Conservation (phyloP, 2,113 vertebrate genomes). For the Platysternon megacephalum region DNA sequence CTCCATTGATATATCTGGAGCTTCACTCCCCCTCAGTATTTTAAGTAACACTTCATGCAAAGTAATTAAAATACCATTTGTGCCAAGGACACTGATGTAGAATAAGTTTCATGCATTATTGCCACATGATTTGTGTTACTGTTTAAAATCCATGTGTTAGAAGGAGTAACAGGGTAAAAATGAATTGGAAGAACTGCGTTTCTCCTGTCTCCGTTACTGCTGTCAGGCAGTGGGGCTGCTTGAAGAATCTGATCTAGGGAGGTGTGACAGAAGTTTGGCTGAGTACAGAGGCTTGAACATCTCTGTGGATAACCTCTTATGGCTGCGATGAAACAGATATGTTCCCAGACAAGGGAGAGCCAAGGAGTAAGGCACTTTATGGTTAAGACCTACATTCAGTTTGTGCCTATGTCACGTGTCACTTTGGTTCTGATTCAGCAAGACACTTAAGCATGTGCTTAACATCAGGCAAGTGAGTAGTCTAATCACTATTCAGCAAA, state of each 20-base stretch:
- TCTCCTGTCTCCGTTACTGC: not conserved
- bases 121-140: fast-evolving
- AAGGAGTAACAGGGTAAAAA: not conserved
- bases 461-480: not conserved
- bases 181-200: not conserved
- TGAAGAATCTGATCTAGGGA: not conserved
- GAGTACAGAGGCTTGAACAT: fast-evolving
- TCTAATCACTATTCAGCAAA: not conserved
- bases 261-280: fast-evolving
- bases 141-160: not conserved
- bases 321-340: fast-evolving
- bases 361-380: not conserved
- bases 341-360: not conserved
- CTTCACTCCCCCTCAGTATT: not conserved
- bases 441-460: not conserved
- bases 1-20: not conserved
- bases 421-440: not conserved
- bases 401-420: not conserved
- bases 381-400: not conserved
- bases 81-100: not conserved
- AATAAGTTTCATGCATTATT: not conserved
- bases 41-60: not conserved
- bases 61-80: not conserved
- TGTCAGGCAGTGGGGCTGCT: not conserved
- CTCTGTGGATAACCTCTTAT: fast-evolving